Evolutionary conservation across 2,888 invertebrate genomes (phyloP).

Genomic region (Neoscelio sp.): DNA sequence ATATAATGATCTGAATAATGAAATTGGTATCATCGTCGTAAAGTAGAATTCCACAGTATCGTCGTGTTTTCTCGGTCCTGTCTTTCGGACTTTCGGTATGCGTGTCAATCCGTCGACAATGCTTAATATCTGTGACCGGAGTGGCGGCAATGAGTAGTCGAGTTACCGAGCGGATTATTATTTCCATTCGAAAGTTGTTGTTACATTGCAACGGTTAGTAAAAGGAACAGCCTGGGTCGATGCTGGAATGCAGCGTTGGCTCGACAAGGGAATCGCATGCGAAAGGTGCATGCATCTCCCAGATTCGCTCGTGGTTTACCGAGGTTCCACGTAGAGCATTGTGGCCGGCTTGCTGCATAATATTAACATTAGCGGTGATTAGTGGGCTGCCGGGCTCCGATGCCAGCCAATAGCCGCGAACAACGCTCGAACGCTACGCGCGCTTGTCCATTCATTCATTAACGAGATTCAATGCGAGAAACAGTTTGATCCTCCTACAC

Average conservation of each 20-base stretch:
- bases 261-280: constrained; percentile 77
- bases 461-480: constrained; percentile 74
- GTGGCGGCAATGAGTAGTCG: constrained; percentile 21
- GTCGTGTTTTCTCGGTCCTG: constrained; percentile 18
- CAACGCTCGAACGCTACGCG: constrained; percentile 73
- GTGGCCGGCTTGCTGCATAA: constrained; percentile 80
- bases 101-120: constrained; percentile 42
- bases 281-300: constrained; percentile 78
- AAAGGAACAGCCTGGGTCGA: constrained; percentile 19
- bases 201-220: constrained; percentile 24
- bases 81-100: constrained; percentile 18
- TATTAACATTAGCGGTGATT: constrained; percentile 82
- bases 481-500: constrained; percentile 5
- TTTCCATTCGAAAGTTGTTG: constrained; percentile 33
- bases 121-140: constrained; percentile 34
- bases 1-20: background rate
- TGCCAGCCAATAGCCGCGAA: constrained; percentile 73
- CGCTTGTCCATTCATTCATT: constrained; percentile 79
- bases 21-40: background rate
- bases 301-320: constrained; percentile 77
- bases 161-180: constrained; percentile 36
- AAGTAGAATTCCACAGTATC: background rate
- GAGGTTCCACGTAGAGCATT: constrained; percentile 79
- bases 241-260: constrained; percentile 54
- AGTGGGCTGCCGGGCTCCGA: constrained; percentile 78